A percentile compares a stretch with the other conserved stretches of the same genome.
phyloP scores from a whole-genome alignment of 92 coral and sea anemone genomes.

The Paramuricea clavata region DNA sequence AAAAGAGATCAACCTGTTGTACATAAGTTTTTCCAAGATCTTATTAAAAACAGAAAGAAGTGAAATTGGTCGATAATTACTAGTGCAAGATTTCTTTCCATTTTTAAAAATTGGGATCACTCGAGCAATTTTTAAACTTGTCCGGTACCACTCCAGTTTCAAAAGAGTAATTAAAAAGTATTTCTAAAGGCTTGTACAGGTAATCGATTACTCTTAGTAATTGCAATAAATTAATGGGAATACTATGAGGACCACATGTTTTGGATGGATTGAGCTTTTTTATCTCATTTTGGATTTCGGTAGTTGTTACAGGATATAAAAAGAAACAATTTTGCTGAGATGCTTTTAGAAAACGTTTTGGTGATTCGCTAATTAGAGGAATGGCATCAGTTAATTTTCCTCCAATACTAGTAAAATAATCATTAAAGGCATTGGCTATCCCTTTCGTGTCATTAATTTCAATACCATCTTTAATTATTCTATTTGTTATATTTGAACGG shows the following conservation, averaged over 20 bases:
- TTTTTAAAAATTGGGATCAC: constrained; percentile 6
- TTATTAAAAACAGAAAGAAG: background rate
- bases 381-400: no score
- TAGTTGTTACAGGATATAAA: background rate
- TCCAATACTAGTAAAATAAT: no score
- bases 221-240: background rate
- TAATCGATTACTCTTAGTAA: background rate
- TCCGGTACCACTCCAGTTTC: background rate
- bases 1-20: no score
- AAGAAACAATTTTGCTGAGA: background rate
- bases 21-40: background rate
- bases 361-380: no score
- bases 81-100: background rate
- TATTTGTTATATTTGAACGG: no score
- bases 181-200: constrained; percentile 7
- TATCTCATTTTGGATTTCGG: constrained; percentile 2
- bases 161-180: constrained; percentile 9
- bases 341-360: no score
- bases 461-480: no score
- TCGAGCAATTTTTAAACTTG: background rate
- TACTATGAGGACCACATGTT: constrained; percentile 14
- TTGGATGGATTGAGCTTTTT: background rate
- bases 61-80: constrained; percentile 14
- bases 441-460: no score
- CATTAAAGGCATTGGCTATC: no score